phyloP scores from a whole-genome alignment of 2,888 invertebrate species.

The Tubulanus polymorphus region DNA sequence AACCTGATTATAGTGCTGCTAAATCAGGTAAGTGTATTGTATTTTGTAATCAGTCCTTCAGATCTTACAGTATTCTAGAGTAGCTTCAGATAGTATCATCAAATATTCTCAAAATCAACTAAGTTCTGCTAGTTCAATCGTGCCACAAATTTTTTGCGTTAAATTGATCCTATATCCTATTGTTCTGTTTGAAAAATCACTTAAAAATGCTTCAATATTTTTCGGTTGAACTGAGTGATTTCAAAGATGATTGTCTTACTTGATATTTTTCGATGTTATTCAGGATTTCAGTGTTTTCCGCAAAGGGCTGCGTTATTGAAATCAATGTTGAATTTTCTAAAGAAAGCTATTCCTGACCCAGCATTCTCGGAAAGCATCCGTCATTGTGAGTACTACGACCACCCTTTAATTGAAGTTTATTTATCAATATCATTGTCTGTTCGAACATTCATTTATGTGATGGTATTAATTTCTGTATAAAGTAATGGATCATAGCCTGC shows the following conservation, averaged over 20 bases:
- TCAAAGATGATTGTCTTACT: too few relatives aligned
- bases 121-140: too few relatives aligned
- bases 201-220: too few relatives aligned
- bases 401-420: neutral
- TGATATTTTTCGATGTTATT: constrained; percentile 13
- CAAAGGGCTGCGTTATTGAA: constrained; percentile 80
- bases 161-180: too few relatives aligned
- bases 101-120: too few relatives aligned
- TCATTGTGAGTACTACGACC: constrained; percentile 59
- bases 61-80: neutral
- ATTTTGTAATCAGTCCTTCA: neutral
- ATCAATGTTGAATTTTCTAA: constrained; percentile 82
- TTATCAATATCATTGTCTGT: neutral
- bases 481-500: constrained; percentile 81
- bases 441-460: neutral
- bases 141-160: too few relatives aligned
- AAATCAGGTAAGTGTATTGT: constrained; percentile 1
- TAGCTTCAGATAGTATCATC: neutral
- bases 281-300: constrained; percentile 63
- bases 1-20: constrained; percentile 8
- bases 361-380: constrained; percentile 76
- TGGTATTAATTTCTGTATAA: constrained; percentile 22
- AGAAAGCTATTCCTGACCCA: constrained; percentile 72
- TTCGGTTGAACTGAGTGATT: too few relatives aligned
- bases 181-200: too few relatives aligned